These are phyloP conservation scores for Helicolenus hilgendorfi DNA, from an alignment of 2,797 vertebrate genomes.

Conservation along the genomic window DNA sequence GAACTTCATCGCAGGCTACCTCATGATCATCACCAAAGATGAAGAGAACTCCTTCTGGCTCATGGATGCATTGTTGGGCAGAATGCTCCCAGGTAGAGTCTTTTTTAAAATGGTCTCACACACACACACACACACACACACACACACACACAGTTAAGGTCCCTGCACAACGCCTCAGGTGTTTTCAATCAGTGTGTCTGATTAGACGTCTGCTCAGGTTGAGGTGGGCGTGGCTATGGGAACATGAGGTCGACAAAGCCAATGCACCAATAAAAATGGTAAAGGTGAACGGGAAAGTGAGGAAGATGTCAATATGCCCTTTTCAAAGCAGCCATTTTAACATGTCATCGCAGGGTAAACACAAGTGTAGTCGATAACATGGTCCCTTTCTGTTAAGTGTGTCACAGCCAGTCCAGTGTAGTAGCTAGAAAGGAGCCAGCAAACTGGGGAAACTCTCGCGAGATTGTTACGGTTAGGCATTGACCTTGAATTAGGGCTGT, in stretches of 20 bases:
- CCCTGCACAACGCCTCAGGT: neutral
- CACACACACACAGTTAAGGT: neutral
- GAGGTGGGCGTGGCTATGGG: neutral
- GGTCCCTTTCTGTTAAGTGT: no score
- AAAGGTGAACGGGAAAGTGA: neutral
- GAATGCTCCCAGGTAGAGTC: slow-evolving; percentile 93
- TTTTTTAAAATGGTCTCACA: neutral
- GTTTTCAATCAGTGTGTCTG: neutral
- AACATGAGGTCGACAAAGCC: neutral
- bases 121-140: neutral
- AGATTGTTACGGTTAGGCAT: no score
- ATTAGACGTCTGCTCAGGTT: neutral
- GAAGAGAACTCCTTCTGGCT: slow-evolving; percentile 98
- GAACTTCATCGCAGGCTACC: slow-evolving; percentile 97
- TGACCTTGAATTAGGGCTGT: rapidly evolving
- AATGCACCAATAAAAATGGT: neutral
- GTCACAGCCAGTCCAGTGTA: no score
- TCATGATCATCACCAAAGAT: slow-evolving; percentile 95
- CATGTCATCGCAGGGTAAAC: no score
- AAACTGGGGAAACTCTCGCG: rapidly evolving
- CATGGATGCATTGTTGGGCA: slow-evolving; percentile 94
- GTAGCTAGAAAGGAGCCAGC: rapidly evolving
- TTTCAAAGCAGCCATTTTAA: rapidly evolving
- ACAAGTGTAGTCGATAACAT: no score
- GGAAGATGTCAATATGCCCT: neutral